These are phyloP conservation scores for Spinus pinus DNA, from an alignment of 2,797 vertebrate species.

Conservation along the genomic window DNA sequence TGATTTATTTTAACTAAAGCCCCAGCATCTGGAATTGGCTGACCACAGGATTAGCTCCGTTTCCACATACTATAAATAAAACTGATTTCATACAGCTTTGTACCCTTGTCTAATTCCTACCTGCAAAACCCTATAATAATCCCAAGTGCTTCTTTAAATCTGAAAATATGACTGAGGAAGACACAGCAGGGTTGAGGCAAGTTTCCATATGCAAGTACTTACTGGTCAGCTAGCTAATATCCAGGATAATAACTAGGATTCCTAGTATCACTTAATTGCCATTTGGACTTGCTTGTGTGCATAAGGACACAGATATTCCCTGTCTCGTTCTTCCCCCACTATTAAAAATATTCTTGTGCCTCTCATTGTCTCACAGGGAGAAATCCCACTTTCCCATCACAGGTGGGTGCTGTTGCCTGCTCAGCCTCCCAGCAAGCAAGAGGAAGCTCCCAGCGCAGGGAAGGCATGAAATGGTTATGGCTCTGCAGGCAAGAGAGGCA, in stretches of 20 bases:
- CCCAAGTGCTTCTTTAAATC: neutral
- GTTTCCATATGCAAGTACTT: neutral
- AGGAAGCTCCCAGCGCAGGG: neutral
- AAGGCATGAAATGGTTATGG: neutral
- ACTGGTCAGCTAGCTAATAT: neutral
- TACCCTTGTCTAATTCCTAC: neutral
- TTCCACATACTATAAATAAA: neutral
- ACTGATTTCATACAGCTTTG: neutral
- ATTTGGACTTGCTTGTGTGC: accelerated
- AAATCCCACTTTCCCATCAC: neutral
- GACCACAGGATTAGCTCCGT: neutral
- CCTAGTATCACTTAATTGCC: neutral
- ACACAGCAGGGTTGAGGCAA: neutral
- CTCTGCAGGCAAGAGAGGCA: neutral
- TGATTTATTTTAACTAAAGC: neutral
- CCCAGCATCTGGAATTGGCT: neutral
- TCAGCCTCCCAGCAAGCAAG: neutral
- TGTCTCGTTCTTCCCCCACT: neutral
- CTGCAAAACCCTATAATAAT: neutral
- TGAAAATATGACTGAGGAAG: neutral
- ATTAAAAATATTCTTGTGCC: neutral
- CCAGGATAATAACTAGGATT: neutral
- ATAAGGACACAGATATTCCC: neutral
- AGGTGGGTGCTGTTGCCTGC: neutral
- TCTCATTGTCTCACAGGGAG: neutral